A percentile compares a stretch with the other conserved stretches of the same genome.
phyloP scores from a whole-genome alignment of 2,888 invertebrate genomes.

The Hyposoter didymator region DNA sequence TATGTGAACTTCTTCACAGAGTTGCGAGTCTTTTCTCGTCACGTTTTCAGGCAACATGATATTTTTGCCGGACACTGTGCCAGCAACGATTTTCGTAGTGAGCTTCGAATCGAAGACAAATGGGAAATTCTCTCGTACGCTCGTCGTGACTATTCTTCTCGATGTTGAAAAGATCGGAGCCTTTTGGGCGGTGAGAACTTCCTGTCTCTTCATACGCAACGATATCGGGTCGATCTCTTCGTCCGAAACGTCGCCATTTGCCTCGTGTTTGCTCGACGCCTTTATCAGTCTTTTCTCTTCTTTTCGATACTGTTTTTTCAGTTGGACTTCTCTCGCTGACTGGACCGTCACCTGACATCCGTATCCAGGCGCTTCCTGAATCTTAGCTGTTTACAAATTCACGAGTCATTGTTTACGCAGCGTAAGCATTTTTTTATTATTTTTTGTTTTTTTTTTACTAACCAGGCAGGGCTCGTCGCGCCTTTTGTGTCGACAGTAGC shows the following conservation, averaged over 20 bases:
- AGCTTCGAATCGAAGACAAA: slow-evolving; percentile 94
- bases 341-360: slow-evolving; percentile 93
- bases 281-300: slow-evolving; percentile 92
- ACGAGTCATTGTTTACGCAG: not conserved
- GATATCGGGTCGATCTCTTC: slow-evolving; percentile 86
- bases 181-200: slow-evolving; percentile 83
- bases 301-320: slow-evolving; percentile 91
- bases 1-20: slow-evolving; percentile 94
- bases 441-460: slow-evolving; percentile 61
- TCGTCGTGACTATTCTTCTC: slow-evolving; percentile 66
- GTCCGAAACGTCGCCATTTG: slow-evolving; percentile 82
- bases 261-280: slow-evolving; percentile 83
- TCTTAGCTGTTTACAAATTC: slow-evolving; percentile 78
- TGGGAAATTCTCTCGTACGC: slow-evolving; percentile 88
- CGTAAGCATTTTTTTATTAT: not conserved
- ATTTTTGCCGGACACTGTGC: slow-evolving; percentile 92
- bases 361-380: slow-evolving; percentile 86
- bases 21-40: slow-evolving; percentile 88
- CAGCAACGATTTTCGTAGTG: slow-evolving; percentile 88
- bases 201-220: slow-evolving; percentile 85
- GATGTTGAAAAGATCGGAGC: slow-evolving; percentile 85
- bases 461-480: slow-evolving; percentile 43
- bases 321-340: slow-evolving; percentile 92
- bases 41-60: slow-evolving; percentile 93
- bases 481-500: slow-evolving; percentile 69